Conservation (phyloP, 1,140 invertebrate species). For the Heliconius eleuchia region DNA sequence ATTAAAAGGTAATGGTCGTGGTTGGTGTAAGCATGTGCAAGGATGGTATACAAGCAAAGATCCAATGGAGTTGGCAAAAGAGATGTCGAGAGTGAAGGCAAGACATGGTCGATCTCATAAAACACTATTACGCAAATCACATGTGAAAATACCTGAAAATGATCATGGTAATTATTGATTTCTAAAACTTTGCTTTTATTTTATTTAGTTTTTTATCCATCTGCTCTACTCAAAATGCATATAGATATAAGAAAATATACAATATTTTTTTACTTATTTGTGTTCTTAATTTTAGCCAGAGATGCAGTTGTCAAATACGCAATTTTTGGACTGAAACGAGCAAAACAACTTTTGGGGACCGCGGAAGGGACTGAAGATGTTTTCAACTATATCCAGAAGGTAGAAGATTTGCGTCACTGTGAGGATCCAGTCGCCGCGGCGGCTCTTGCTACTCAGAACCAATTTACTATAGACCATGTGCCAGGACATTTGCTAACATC, state of each 20-base stretch:
- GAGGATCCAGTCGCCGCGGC: constrained; percentile 81
- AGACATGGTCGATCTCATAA: constrained; percentile 86
- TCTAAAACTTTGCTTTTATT: not conserved
- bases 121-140: constrained; percentile 85
- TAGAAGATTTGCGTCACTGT: constrained; percentile 83
- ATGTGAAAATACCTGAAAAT: constrained; percentile 76
- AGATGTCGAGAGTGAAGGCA: constrained; percentile 83
- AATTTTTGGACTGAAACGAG: constrained; percentile 78
- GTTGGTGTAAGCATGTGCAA: constrained; percentile 82
- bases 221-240: too few species aligned
- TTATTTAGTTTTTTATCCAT: not conserved
- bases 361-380: constrained; percentile 74
- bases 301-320: constrained; percentile 82
- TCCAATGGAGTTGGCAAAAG: constrained; percentile 83
- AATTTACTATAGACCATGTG: constrained; percentile 85
- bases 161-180: constrained; percentile 72
- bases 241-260: too few species aligned
- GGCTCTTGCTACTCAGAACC: constrained; percentile 74
- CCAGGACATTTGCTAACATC: constrained; percentile 84
- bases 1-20: constrained; percentile 83
- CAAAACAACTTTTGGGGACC: constrained; percentile 70
- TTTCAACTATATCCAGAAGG: constrained; percentile 81
- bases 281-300: constrained; percentile 66
- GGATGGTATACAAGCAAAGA: constrained; percentile 84
- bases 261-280: too few species aligned